Evolutionary conservation across 2,797 vertebrate species (phyloP), one percentile per base, ranked within the genome.

Genomic region (Platalea minor): DNA sequence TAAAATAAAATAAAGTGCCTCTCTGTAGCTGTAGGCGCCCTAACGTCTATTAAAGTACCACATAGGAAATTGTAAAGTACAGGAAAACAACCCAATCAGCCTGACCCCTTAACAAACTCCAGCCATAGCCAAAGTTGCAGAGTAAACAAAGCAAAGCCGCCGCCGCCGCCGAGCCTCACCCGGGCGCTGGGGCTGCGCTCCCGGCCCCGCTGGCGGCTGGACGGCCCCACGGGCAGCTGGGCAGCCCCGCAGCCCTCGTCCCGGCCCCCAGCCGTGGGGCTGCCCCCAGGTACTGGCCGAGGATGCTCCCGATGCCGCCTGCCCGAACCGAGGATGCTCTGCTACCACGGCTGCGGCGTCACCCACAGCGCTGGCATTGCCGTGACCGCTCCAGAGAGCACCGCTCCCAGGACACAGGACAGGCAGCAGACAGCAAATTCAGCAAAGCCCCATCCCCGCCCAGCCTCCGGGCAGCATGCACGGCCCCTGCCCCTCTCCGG

Each of bases 41-140:
- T 78, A 28, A 37, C 33, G 33, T 64, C 96, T 96, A 81, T 92
- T 96, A 96, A 96, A 96, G 95, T 14, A 72, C 89, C 94, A 91
- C 94, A 92, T 60, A 93, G 96, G 95, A 97, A 97, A 94, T 46
- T 91, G 96, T 96, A 96, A 96, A 96, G 92, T 3, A n/a, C 91
- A 96, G 96, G 95, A 93, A 92, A 96, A 96, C 93, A 96, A 41
- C 91, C 74, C 91, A 51, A 73, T 93, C 70, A 74, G 92, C 86
- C 93, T 94, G 95, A 96, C 92, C 95, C 92, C 78, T 69, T 89
- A 76, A 87, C 95, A 96, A 94, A 94, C 89, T 65, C 83, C 94
- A 93, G 93, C 93, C 93, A 92, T 17, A 79, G 86, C 81, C 17
- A 0, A 75, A 37, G 59, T 25, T 79, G 88, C 88, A 56, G 95